Conservation (phyloP, 2,888 invertebrate species). For the Scaptomyza polygonia region DNA sequence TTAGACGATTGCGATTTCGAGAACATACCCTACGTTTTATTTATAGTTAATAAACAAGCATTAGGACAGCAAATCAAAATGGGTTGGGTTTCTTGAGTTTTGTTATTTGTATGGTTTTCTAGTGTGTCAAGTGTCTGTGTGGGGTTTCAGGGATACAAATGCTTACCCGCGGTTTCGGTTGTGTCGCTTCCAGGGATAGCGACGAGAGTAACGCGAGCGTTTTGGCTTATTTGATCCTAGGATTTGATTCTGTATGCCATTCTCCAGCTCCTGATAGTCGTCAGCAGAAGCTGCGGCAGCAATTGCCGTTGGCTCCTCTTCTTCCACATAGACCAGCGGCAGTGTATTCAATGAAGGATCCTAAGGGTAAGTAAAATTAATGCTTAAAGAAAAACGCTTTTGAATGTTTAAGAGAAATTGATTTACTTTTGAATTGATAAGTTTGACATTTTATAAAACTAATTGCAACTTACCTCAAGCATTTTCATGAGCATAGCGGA, state of each 20-base stretch:
- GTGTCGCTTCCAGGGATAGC: conserved; percentile 88
- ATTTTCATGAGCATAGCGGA: conserved; percentile 83
- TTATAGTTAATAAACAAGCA: conserved; percentile 13
- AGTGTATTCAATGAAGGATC: conserved; percentile 82
- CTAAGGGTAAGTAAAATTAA: conserved; percentile 45
- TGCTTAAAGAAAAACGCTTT: neutral
- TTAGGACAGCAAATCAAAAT: conserved; percentile 50
- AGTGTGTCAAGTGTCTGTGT: neutral
- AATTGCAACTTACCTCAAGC: conserved; percentile 77
- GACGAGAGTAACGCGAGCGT: conserved; percentile 86
- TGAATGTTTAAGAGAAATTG: neutral
- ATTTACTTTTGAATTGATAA: neutral
- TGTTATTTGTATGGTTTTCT: conserved; percentile 1
- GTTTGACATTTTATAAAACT: neutral
- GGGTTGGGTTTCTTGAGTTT: neutral
- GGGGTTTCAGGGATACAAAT: neutral
- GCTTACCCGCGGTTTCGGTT: conserved; percentile 84
- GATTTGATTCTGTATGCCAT: conserved; percentile 46
- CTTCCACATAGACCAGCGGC: conserved; percentile 83
- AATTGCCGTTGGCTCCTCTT: conserved; percentile 57
- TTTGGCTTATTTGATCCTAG: conserved; percentile 81
- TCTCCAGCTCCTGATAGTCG: conserved; percentile 60
- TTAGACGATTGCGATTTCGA: conserved; percentile 21
- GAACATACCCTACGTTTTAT: conserved; percentile 14
- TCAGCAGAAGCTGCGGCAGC: conserved; percentile 27